Conservation (phyloP, 1,140 invertebrate species). For the Pollicipes pollicipes region DNA sequence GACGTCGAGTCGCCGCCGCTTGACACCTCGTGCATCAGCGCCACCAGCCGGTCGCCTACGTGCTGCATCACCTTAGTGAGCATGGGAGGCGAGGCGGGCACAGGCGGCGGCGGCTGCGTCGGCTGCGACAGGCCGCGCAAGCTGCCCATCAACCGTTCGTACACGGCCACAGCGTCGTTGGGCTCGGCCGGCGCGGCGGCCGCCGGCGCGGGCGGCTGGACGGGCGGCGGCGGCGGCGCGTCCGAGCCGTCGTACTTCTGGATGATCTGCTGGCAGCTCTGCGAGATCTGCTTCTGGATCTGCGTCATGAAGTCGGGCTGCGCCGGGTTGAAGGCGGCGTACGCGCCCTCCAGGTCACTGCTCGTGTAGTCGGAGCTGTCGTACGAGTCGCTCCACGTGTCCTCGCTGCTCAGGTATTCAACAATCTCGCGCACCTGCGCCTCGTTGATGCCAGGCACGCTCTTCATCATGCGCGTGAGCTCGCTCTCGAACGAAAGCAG, state of each 20-base stretch:
- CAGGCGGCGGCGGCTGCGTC: constrained; percentile 39
- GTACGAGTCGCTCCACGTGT: constrained; percentile 80
- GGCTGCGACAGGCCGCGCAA: neutral
- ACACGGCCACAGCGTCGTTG: neutral
- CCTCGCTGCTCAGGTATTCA: constrained; percentile 73
- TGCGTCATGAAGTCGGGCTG: constrained; percentile 41
- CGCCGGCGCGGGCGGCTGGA: neutral
- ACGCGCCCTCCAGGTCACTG: constrained; percentile 58
- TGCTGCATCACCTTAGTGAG: constrained; percentile 80
- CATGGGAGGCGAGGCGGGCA: constrained; percentile 62
- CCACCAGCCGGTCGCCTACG: constrained; percentile 69
- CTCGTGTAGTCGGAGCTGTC: constrained; percentile 78
- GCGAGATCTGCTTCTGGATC: constrained; percentile 64
- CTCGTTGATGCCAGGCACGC: constrained; percentile 69
- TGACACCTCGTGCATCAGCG: constrained; percentile 79
- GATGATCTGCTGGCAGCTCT: constrained; percentile 70
- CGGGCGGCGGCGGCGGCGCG: no score
- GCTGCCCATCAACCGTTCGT: neutral
- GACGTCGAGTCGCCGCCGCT: constrained; percentile 17
- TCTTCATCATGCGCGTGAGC: constrained; percentile 75
- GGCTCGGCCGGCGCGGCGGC: neutral
- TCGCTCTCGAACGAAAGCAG: constrained; percentile 73
- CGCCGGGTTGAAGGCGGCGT: constrained; percentile 20
- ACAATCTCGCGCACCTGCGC: constrained; percentile 79
- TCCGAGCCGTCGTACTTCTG: neutral